Evolutionary conservation across 1,140 invertebrate genomes (phyloP).

Genomic region (Sinonovacula constricta): DNA sequence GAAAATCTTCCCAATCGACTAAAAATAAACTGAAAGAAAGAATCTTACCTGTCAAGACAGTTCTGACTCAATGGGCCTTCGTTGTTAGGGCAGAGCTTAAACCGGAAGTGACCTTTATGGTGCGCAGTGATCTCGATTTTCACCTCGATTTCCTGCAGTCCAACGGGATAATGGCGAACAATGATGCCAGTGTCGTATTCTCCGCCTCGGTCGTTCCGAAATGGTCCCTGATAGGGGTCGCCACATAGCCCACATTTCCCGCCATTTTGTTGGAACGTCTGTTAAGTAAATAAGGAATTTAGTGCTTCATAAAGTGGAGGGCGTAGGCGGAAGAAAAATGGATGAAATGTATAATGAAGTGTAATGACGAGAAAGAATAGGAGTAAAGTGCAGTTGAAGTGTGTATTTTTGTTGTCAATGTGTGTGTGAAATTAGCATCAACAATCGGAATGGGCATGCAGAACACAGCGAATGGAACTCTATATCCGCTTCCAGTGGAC

Average conservation of each 20-base stretch:
- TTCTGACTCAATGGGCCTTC: constrained; percentile 28
- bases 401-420: too few species aligned
- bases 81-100: constrained; percentile 73
- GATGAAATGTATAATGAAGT: too few species aligned
- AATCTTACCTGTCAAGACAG: constrained; percentile 50
- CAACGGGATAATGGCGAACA: constrained; percentile 37
- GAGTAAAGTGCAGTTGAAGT: too few species aligned
- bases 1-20: too few species aligned
- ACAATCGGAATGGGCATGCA: too few species aligned
- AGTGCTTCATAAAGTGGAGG: too few species aligned
- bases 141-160: constrained; percentile 73
- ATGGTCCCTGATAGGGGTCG: constrained; percentile 61
- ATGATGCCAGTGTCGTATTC: constrained; percentile 35
- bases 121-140: constrained; percentile 42
- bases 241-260: constrained; percentile 78
- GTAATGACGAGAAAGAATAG: too few species aligned
- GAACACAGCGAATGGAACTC: too few species aligned
- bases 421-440: too few species aligned
- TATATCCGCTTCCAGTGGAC: too few species aligned
- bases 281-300: constrained; percentile 9
- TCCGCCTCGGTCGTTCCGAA: constrained; percentile 73
- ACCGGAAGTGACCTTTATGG: constrained; percentile 44
- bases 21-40: too few species aligned
- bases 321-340: too few species aligned
- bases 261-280: constrained; percentile 79